A percentile compares a stretch with the other conserved stretches of the same genome.
phyloP scores from a whole-genome alignment of 2,113 vertebrate genomes.

The Prolemur simus region DNA sequence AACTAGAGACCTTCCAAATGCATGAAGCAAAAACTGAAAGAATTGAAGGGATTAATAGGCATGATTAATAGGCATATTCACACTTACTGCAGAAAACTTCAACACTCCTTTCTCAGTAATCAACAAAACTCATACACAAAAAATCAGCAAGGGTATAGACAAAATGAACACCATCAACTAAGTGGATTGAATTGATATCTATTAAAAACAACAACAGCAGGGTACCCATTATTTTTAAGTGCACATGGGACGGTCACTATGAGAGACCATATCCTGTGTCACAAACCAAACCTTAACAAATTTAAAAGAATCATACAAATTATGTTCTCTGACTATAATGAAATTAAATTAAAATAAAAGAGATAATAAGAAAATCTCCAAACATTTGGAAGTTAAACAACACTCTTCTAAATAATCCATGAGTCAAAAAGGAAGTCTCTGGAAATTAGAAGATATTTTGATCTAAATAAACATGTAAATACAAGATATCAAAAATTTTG shows the following conservation, averaged over 20 bases:
- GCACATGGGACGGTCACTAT: not conserved
- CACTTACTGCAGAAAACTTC: not conserved
- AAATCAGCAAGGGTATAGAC: not conserved
- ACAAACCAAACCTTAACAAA: conserved; percentile 25
- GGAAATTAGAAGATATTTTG: not conserved
- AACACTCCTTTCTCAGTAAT: not conserved
- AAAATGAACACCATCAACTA: not conserved
- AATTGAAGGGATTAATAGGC: not conserved
- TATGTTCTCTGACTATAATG: not conserved
- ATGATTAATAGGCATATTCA: not conserved
- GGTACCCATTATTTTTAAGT: not conserved
- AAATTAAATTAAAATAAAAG: not conserved
- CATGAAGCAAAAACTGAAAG: not conserved
- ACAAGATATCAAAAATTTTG: not conserved
- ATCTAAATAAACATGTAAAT: not conserved
- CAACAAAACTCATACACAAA: not conserved
- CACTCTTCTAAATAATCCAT: not conserved
- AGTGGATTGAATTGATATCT: not conserved
- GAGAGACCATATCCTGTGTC: not conserved
- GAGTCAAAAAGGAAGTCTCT: not conserved
- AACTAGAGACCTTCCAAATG: not conserved
- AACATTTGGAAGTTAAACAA: not conserved
- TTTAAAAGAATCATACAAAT: not conserved
- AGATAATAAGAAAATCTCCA: not conserved
- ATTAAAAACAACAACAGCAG: not conserved